Evolutionary conservation across 2,888 invertebrate species (phyloP), one percentile per base, ranked within the genome.

Genomic region (Plebejus anna): DNA sequence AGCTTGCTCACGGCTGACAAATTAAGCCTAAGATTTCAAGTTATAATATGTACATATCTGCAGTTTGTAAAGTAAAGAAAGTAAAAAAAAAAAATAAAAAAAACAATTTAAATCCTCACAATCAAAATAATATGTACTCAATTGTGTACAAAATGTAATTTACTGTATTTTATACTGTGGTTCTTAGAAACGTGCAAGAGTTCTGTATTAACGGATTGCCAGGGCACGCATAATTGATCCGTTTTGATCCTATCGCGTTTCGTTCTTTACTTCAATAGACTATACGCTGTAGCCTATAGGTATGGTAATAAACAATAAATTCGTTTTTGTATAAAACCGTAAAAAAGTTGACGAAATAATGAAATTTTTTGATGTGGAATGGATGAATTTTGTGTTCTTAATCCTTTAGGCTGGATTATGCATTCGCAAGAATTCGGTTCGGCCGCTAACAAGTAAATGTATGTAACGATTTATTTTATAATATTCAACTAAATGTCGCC

Each of bases 171-270:
- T 59, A n/a, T 59, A 59, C 55, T 59, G 59, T 22, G 22, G 59
- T 59, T 22, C 22, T 9, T 2, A 22, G 22, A 22, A 59, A 59
- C 59, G 59, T 59, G 59, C 22, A 9, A 6, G 59, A 59, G 7
- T 22, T 6, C 3, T 22, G 59, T 7, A 22, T 22, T 59, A 59
- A 59, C 22, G 59, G 22, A 59, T 59, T 59, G n/a, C 7, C 22
- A 22, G 59, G 59, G n/a, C 59, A 22, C 59, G 59, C 59, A 59
- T 59, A 59, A 59, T 59, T 22, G 59, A 59, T 59, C 22, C 59
- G 59, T 59, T 59, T 59, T 59, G 59, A 59, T 59, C 22, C 22
- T 59, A 59, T 59, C 59, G 59, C 59, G 22, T n/a, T 59, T 22
- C 2, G 59, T 59, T n/a, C 9, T 7, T 59, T 22, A 7, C 22